Base-by-base conservation (phyloP, 2,888 invertebrate genomes). In the Chloromyia formosa region DNA sequence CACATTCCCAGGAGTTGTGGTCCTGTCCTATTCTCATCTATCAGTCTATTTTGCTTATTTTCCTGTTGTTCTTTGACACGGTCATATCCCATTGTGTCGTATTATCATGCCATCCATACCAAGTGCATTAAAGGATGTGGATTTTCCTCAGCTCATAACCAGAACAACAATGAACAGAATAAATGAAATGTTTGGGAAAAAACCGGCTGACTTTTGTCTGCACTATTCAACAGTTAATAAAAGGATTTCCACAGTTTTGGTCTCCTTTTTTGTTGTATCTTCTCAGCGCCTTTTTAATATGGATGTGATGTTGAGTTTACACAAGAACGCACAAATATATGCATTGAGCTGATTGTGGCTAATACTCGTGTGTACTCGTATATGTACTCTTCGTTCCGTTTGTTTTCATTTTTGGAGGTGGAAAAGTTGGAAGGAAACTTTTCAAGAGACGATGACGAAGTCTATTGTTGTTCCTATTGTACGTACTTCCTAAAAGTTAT, bases 141-240 rank as follows among this genome's bases (percentile, higher is more conserved):
- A 42, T 42, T 61, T 61, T 61, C 27, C n/a, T 61, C 35, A 35
- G 61, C 61, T 35, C 27, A 61, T 35, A 12, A 61, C 61, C 61
- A 61, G 5, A 61, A 61, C 61, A 23, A 61, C 61, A 61, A 61
- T 61, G 61, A 61, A 61, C 3, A 27, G n/a, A n/a, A 61, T n/a
- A 61, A 60, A 60, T 60, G 54, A 54, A 42, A 12, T 22, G 22
- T 27, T 18, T 58, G 58, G 61, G n/a, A n/a, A n/a, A n/a, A n/a
- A n/a, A n/a, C n/a, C n/a, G 16, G 61, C 10, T 35, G 61, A 58
- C 61, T 61, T 61, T 61, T 61, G 61, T 61, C 61, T 61, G 61
- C 35, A 35, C 61, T n/a, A 35, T 61, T 35, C 35, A 23, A 35
- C 61, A 61, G 61, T 61, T 61, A 61, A 61, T 61, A 61, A 61